Evolutionary conservation across 2,888 invertebrate species (phyloP), one percentile per base, ranked within the genome.

Genomic region (Labia minor): DNA sequence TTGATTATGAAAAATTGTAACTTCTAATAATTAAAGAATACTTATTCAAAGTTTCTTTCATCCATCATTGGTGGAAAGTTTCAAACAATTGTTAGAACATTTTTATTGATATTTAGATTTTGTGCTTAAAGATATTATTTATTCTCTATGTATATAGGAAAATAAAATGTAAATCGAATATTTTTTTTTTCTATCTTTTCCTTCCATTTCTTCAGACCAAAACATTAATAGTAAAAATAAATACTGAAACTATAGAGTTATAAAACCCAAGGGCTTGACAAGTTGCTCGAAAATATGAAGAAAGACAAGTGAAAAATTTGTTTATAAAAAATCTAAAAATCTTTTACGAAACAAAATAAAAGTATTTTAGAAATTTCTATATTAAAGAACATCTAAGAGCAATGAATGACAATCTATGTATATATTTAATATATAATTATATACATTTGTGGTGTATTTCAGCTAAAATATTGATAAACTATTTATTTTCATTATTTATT

Each of bases 61-160:
- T 26, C 26, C 4, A 26, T 26, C 26, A 26, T 26, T 49, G 49
- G 49, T 49, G 49, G 49, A 49, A 49, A 49, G 49, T 49, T 49
- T 49, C 14, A 49, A 49, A 49, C 16, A 49, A 2, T 8, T 16
- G 26, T 16, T 49, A 49, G 49, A 8, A 49, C 49, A 49, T 49
- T 49, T 49, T 49, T 14, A 49, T 49, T 49, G 49, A 49, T 49
- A 49, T 49, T 49, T 49, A 49, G 49, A 49, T 49, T 49, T 49
- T 49, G 49, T 49, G 49, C 49, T 49, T 8, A 49, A 49, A 16
- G 49, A 49, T 49, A 49, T 49, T 49, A 49, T 49, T 49, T 49
- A 49, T 49, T 49, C 49, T 49, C 14, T 49, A 49, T 49, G 49
- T 49, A 49, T 49, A 49, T 49, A 49, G 49, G 14, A 11, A 49